phyloP scores from a whole-genome alignment of 2,888 invertebrate species.

The Nudaria mundana region DNA sequence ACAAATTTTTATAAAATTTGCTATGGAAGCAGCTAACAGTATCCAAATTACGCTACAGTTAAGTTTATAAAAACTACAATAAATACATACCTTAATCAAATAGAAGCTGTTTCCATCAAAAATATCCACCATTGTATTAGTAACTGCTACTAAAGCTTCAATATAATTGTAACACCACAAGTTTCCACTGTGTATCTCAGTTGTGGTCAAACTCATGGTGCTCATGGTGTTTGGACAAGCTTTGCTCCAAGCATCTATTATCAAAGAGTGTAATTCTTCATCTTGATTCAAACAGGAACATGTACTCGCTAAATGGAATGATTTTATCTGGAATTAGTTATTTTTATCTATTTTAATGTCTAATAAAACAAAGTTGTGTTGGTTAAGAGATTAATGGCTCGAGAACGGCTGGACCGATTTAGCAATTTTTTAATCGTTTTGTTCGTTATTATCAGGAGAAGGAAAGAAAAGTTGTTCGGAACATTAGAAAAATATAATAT shows the following conservation, averaged over 20 bases:
- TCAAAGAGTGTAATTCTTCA: constrained; percentile 36
- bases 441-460: no score
- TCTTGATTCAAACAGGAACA: constrained; percentile 38
- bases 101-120: constrained; percentile 31
- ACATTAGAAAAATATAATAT: no score
- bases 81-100: constrained; percentile 45
- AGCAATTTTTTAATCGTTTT: no score
- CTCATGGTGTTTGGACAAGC: constrained; percentile 42
- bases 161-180: constrained; percentile 53
- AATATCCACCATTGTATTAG: constrained; percentile 34
- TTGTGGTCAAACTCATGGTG: constrained; percentile 21
- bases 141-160: constrained; percentile 44
- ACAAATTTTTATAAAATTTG: no score
- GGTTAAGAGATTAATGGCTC: no score
- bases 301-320: constrained; percentile 48
- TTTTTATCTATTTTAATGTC: neutral
- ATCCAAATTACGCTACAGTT: no score
- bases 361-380: no score
- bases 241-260: constrained; percentile 49
- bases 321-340: constrained; percentile 45
- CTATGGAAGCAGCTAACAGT: no score
- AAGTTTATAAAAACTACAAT: neutral
- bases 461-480: no score
- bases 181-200: constrained; percentile 28
- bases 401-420: no score